These are phyloP conservation scores for Cryptops parisi DNA, from an alignment of 2,888 invertebrate species.

Conservation along the genomic window DNA sequence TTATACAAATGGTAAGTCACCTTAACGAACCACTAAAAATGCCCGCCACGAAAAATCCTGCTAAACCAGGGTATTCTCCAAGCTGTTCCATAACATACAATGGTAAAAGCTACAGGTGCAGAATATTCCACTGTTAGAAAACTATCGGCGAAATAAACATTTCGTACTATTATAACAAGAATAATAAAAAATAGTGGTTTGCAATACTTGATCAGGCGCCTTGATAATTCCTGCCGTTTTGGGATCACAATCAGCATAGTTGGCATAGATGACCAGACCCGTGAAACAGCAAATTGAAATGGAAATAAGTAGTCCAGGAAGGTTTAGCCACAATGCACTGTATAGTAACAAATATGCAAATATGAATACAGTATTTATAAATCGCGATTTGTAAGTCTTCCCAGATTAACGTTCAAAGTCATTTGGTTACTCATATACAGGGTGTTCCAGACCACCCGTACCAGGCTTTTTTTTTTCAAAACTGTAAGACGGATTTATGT, in stretches of 20 bases:
- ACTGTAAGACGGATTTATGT: too few relatives aligned
- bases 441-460: too few relatives aligned
- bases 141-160: too few relatives aligned
- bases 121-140: too few relatives aligned
- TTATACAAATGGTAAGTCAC: constrained; percentile 37
- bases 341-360: neutral
- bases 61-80: constrained; percentile 57
- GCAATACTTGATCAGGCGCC: constrained; percentile 9
- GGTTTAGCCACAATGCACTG: constrained; percentile 23
- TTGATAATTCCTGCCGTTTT: constrained; percentile 11
- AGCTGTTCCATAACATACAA: constrained; percentile 75
- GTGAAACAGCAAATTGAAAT: constrained; percentile 19
- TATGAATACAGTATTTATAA: too few relatives aligned
- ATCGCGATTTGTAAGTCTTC: too few relatives aligned
- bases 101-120: constrained; percentile 65
- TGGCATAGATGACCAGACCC: constrained; percentile 28
- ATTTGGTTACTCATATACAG: too few relatives aligned
- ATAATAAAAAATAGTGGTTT: too few relatives aligned
- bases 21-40: constrained; percentile 92
- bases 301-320: constrained; percentile 5
- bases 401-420: too few relatives aligned
- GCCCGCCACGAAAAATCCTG: constrained; percentile 88
- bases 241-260: constrained; percentile 29
- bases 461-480: too few relatives aligned
- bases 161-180: too few relatives aligned